Conservation (phyloP, 2,888 invertebrate genomes). For the Cantharis lateralis region DNA sequence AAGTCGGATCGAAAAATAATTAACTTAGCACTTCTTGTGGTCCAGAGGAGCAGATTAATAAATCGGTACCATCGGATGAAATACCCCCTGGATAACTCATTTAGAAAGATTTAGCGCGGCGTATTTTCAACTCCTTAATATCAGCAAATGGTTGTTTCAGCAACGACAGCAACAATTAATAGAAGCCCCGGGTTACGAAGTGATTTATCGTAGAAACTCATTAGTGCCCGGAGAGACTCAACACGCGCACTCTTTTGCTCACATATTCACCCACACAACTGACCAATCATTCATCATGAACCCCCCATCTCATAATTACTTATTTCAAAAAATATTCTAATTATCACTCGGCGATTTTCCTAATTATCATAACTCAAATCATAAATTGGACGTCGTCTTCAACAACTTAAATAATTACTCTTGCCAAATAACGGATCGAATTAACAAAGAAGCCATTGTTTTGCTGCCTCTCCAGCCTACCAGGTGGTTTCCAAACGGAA, state of each 20-base stretch:
- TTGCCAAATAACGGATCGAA: not conserved
- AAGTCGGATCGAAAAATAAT: constrained; percentile 6
- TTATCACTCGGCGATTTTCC: not conserved
- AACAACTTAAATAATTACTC: not conserved
- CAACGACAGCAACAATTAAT: constrained; percentile 51
- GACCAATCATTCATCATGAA: constrained; percentile 40
- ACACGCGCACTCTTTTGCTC: constrained; percentile 38
- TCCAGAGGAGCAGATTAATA: constrained; percentile 1
- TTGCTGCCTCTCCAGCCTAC: not conserved
- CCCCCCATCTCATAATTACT: constrained; percentile 39
- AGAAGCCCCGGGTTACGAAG: constrained; percentile 45
- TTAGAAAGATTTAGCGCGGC: constrained; percentile 33
- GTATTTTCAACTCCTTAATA: constrained; percentile 40
- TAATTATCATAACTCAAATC: constrained; percentile 1
- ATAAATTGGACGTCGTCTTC: constrained; percentile 1
- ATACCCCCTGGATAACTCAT: constrained; percentile 34
- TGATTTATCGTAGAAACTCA: constrained; percentile 52
- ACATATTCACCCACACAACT: constrained; percentile 36
- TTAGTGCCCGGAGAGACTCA: constrained; percentile 49
- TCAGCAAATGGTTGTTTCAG: constrained; percentile 43
- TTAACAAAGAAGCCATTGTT: not conserved
- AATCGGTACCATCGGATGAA: constrained; percentile 15
- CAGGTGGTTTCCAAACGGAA: not conserved
- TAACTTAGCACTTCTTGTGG: constrained; percentile 13
- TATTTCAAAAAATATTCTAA: constrained; percentile 13